Conservation (phyloP, 2,113 vertebrate species). For the Calonectris borealis region DNA sequence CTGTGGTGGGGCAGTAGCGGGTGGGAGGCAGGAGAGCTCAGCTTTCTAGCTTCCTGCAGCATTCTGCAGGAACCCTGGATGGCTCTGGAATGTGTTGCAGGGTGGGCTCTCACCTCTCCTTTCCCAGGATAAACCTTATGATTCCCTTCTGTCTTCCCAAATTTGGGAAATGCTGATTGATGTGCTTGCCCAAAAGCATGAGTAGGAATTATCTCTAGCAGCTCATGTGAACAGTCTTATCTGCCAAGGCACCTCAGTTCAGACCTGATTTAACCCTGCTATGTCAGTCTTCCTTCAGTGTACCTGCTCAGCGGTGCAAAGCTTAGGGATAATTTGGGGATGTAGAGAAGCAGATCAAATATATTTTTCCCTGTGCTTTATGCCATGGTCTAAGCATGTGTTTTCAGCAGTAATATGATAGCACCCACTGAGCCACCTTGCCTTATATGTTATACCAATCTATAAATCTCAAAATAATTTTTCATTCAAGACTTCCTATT, state of each 20-base stretch:
- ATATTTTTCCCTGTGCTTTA: background rate
- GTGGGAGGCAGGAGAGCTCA: background rate
- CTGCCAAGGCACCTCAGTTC: background rate
- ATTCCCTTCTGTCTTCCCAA: background rate
- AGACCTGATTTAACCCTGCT: background rate
- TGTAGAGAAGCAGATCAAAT: background rate
- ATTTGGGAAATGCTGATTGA: background rate
- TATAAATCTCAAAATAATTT: conserved; percentile 32
- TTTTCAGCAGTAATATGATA: background rate
- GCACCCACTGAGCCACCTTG: background rate
- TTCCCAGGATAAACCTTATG: background rate
- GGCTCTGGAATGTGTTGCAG: background rate
- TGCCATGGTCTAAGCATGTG: background rate
- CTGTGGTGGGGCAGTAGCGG: background rate
- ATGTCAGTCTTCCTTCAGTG: background rate
- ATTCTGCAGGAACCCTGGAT: background rate
- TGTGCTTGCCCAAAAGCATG: background rate
- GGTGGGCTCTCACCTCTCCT: background rate
- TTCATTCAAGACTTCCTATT: background rate
- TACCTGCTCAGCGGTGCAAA: background rate
- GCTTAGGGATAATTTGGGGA: background rate
- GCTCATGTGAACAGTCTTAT: background rate
- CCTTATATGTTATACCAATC: background rate
- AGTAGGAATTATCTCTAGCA: background rate
- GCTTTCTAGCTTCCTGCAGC: background rate